Evolutionary conservation across 1,140 invertebrate species (phyloP), one percentile per base, ranked within the genome.

Genomic region (Saccostrea glomerata): DNA sequence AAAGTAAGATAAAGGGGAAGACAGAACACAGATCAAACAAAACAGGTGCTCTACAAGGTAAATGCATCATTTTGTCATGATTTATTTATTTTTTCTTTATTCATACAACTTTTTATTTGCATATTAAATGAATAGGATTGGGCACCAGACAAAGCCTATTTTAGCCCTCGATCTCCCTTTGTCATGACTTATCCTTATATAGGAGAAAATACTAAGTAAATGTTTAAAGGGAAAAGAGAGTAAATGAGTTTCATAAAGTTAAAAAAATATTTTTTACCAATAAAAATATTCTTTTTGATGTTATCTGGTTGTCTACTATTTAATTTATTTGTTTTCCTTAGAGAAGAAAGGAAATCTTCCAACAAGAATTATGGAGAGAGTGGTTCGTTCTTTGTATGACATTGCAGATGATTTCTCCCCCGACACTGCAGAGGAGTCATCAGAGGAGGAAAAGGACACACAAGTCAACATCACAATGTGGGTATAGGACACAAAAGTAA

Each of bases 391-490:
- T 77, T 15, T 77, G 23, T 77, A 77, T 12, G 70, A 77, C 23
- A 77, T 77, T 77, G 70, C 70, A 2, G 70, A 77, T 9, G 70
- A 77, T 25, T 77, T 77, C 15, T 30, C 70, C 25, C 23, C 23
- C 15, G 70, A 77, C 70, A 30, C 70, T 15, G 2, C 30, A 15
- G 25, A 40, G 15, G 70, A 30, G 30, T 30, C 23, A 6, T 7
- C 23, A 36, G 70, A 13, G 13, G 13, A 77, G 15, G 70, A 77
- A 36, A 77, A 77, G 25, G 70, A 77, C 30, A 36, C 11, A 1
- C 70, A 30, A 25, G 70, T 77, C 70, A 77, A 77, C 25, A 77
- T 77, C 23, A 30, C 70, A 77, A 77, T 77, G 70, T 77, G 36
- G 17, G 30, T 77, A 13, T 77, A 66, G 47, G 47, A 47, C 47